These are phyloP conservation scores for Pygocentrus nattereri DNA, from an alignment of 2,797 vertebrate genomes.

Conservation along the genomic window DNA sequence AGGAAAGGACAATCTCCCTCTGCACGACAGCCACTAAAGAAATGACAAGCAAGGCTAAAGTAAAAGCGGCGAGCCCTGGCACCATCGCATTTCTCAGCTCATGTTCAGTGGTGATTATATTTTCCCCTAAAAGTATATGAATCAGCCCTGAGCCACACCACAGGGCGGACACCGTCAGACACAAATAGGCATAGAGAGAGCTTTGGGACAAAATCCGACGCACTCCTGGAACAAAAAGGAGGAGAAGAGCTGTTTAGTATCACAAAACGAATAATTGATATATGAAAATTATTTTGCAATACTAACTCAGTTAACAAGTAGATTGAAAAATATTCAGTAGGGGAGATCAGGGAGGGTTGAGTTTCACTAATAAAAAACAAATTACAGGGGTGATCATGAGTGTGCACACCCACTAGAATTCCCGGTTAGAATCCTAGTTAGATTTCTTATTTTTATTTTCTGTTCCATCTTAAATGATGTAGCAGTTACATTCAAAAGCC, in stretches of 20 bases:
- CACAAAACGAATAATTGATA: too few relatives aligned
- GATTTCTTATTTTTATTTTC: too few relatives aligned
- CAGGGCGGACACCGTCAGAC: conserved; percentile 82
- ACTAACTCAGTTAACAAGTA: too few relatives aligned
- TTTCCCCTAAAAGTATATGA: conserved; percentile 79
- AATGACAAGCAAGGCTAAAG: conserved; percentile 80
- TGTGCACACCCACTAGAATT: too few relatives aligned
- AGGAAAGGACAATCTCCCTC: conserved; percentile 71
- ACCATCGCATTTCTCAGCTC: conserved; percentile 73
- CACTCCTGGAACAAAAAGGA: conserved; percentile 73
- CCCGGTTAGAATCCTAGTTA: too few relatives aligned
- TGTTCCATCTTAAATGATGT: too few relatives aligned
- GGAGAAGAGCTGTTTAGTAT: neutral
- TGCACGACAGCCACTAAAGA: conserved; percentile 72
- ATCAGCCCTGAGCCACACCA: conserved; percentile 85
- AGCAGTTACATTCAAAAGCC: too few relatives aligned
- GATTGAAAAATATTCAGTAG: too few relatives aligned
- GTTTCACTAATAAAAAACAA: too few relatives aligned
- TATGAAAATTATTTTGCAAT: too few relatives aligned
- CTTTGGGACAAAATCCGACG: conserved; percentile 68
- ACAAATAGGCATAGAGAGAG: conserved; percentile 79
- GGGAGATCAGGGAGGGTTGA: too few relatives aligned
- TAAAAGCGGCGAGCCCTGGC: conserved; percentile 82
- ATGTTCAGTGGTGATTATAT: conserved; percentile 54
- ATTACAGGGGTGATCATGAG: too few relatives aligned